Evolutionary conservation across 2,797 vertebrate species (phyloP), one percentile per base, ranked within the genome.

Genomic region (Kryptopterus vitreolus): DNA sequence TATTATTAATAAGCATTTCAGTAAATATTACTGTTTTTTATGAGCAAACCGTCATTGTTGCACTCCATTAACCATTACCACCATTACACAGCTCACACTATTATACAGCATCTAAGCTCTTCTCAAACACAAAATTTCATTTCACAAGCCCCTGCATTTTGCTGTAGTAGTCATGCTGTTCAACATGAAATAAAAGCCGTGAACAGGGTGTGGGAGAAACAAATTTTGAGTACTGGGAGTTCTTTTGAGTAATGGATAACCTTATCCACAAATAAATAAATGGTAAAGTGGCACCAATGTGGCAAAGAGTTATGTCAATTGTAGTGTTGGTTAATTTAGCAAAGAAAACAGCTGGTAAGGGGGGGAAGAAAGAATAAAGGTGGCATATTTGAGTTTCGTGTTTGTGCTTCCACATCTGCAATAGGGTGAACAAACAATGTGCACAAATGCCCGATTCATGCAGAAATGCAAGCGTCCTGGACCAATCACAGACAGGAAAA

Each of bases 401-500:
- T 65, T 69, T 69, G 66, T 48, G 22, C n/a, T 68, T 68, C 38
- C 22, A 68, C 35, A 68, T 46, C 6, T 66, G 63, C 22, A 46
- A 43, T 22, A 2, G 7, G 48, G n/a, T 48, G 65, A n/a, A 48
- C 66, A 69, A 46, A 68, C 33, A 38, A 6, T 24, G 12, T n/a
- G n/a, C n/a, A n/a, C n/a, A n/a, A n/a, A n/a, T n/a, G 38, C n/a
- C 13, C 2, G n/a, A 7, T 48, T 22, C 43, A 69, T 8, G 7
- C 66, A 66, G 20, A 35, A 9, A 48, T 15, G 5, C 43, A 68
- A 26, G 22, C 11, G 24, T 12, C n/a, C n/a, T 68, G 10, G 63
- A 43, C 33, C 11, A 66, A 6, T 46, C 38, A 12, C 20, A 68
- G 38, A 18, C 65, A 3, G 13, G 13, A 12, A n/a, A 43, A 46